phyloP scores from a whole-genome alignment of 1,140 invertebrate genomes.

The Pomacea maculata region DNA sequence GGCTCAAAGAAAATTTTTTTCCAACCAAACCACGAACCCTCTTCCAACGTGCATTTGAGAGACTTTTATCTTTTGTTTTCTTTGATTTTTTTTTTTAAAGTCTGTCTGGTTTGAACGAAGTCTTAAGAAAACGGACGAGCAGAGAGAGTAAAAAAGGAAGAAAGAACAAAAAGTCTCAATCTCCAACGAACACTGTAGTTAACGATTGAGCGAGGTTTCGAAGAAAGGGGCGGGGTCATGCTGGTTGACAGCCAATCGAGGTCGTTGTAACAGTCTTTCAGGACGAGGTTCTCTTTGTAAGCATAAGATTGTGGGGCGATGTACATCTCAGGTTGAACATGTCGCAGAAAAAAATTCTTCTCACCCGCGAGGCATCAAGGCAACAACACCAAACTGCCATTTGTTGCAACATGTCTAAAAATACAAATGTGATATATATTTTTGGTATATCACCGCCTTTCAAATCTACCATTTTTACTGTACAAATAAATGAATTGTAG shows the following conservation, averaged over 20 bases:
- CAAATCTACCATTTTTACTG: slow-evolving; percentile 8
- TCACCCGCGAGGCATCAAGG: not conserved
- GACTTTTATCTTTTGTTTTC: no score
- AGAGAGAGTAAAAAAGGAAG: no score
- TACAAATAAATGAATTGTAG: not conserved
- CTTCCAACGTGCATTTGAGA: not conserved
- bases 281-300: not conserved
- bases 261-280: not conserved
- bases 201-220: no score
- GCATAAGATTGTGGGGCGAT: not conserved
- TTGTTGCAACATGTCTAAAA: slow-evolving; percentile 2
- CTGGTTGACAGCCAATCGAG: not conserved
- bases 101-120: no score
- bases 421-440: slow-evolving; percentile 7
- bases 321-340: slow-evolving; percentile 2
- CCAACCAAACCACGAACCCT: no score
- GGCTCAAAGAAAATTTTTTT: no score
- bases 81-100: no score
- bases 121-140: no score
- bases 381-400: not conserved
- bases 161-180: no score
- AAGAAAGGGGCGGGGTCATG: no score
- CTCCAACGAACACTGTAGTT: no score
- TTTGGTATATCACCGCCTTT: not conserved
- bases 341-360: not conserved